Base-by-base conservation (phyloP, 2,113 vertebrate species). In the Ailurus styani region DNA sequence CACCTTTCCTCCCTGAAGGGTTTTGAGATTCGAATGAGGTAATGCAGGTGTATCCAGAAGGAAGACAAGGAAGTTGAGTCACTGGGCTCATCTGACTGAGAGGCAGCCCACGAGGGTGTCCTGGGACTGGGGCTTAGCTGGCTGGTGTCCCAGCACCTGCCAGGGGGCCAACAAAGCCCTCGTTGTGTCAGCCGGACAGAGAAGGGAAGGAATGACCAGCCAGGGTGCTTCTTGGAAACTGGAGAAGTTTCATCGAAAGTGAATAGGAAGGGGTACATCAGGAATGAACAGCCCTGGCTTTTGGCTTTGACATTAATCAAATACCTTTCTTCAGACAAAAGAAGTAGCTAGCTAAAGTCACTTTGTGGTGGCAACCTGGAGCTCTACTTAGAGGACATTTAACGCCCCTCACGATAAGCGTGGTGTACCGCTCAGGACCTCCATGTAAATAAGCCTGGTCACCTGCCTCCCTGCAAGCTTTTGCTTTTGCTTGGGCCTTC, bases 121-220 rank as follows among this genome's bases (percentile, higher is more conserved):
- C 54, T 31, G 42, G 45, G 37, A 40, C 23, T 5, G 29, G 13
- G 23, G 72, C 68, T 77, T 37, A 5, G 31, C 29, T 23, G 18
- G 57, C 2, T 15, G 14, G 57, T 2, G 54, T 68, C 25, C 5
- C n/a, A 25, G 21, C 2, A 37, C 50, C 45, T 52, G 25, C 91
- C 37, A 34, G 25, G 55, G 25, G 60, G 34, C 15, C 17, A 27
- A 23, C 4, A 66, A 45, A 73, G 47, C 45, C 60, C 42, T 78
- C 0, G 0, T 9, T 20, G 29, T n/a, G 37, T 37, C 17, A 12
- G 42, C n/a, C 0, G 14, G 29, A 60, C 47, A 23, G 5, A 6
- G 23, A 29, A 9, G 34, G n/a, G 11, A 23, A 23, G 29, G 20
- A 20, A 10, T 21, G 20, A 34, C 31, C 7, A 1, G 6, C 31